phyloP scores from a whole-genome alignment of 2,888 invertebrate species.

The Hymenopus coronatus region DNA sequence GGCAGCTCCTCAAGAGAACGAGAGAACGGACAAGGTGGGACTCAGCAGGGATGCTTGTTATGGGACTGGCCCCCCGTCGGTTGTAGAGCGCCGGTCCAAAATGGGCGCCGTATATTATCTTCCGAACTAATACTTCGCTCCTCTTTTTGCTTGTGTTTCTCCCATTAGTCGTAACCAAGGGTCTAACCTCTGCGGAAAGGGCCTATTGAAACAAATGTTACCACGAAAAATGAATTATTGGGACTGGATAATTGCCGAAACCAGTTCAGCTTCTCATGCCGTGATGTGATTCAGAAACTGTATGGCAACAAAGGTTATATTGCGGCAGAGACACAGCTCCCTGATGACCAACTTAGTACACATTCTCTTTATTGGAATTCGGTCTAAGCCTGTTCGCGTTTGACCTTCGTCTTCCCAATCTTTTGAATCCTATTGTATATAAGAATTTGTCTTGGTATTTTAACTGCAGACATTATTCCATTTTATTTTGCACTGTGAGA shows the following conservation, averaged over 20 bases:
- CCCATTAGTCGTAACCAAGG: not conserved
- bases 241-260: not conserved
- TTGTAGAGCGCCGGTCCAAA: conserved; percentile 1
- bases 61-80: conserved; percentile 18
- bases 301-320: not conserved
- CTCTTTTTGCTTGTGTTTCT: not conserved
- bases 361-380: too few relatives aligned
- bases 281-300: not conserved
- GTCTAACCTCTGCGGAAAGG: not conserved
- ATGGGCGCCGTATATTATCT: conserved; percentile 6
- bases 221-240: not conserved
- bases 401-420: too few relatives aligned
- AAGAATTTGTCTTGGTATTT: too few relatives aligned
- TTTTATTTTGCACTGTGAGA: too few relatives aligned
- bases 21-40: not conserved
- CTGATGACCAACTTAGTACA: too few relatives aligned
- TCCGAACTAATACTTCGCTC: not conserved
- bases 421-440: too few relatives aligned
- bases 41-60: conserved; percentile 26
- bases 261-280: not conserved
- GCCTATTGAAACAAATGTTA: not conserved
- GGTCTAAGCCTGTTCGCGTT: too few relatives aligned
- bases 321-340: not conserved
- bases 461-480: too few relatives aligned
- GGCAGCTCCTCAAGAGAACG: not conserved